Evolutionary conservation across 2,888 invertebrate genomes (phyloP).

Genomic region (Lasioglossum vierecki): DNA sequence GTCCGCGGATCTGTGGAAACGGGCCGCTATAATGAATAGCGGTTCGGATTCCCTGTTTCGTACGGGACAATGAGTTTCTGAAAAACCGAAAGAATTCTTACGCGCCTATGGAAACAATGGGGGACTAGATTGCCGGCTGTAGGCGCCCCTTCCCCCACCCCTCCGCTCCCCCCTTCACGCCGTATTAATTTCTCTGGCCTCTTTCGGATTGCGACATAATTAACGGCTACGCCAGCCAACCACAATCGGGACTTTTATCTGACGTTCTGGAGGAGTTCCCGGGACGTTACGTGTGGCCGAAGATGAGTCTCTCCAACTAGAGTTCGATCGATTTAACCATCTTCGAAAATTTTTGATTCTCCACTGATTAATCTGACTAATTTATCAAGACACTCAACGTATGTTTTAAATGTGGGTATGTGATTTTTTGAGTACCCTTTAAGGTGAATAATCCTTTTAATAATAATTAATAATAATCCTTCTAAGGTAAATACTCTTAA

Average conservation of each 20-base stretch:
- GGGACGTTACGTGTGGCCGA: not conserved
- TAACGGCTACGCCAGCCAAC: slow-evolving; percentile 27
- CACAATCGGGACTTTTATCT: slow-evolving; percentile 38
- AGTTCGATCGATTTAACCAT: not conserved
- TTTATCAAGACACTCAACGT: not conserved
- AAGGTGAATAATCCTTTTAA: too few relatives aligned
- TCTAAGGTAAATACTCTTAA: too few relatives aligned
- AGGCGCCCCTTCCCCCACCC: slow-evolving; percentile 1
- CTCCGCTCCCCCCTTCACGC: slow-evolving; percentile 16
- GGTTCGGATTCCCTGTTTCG: slow-evolving; percentile 35
- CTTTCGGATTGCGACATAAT: slow-evolving; percentile 58
- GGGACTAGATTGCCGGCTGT: slow-evolving; percentile 36
- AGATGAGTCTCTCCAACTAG: not conserved
- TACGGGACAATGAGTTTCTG: slow-evolving; percentile 52
- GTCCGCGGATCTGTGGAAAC: slow-evolving; percentile 46
- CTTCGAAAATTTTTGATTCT: not conserved
- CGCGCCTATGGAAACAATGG: slow-evolving; percentile 50
- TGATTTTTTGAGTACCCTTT: too few relatives aligned
- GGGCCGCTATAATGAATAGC: slow-evolving; percentile 45
- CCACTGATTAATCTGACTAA: not conserved
- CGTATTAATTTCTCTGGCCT: slow-evolving; percentile 59
- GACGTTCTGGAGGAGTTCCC: not conserved
- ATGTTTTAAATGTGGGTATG: too few relatives aligned
- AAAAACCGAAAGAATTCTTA: slow-evolving; percentile 50
- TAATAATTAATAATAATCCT: too few relatives aligned